Evolutionary conservation across 2,888 invertebrate genomes (phyloP).

Genomic region (Thera obeliscata): DNA sequence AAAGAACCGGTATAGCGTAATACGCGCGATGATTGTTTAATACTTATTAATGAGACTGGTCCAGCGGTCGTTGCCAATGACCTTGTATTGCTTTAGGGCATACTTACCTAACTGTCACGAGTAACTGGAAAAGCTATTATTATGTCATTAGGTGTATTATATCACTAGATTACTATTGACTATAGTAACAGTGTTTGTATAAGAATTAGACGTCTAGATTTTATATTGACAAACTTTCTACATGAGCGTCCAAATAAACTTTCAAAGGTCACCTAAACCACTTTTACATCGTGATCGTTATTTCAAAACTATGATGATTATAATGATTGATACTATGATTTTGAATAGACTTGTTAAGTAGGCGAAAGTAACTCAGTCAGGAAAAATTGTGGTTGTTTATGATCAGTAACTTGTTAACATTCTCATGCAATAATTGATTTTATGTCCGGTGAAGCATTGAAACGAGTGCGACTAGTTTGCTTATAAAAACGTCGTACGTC

Average conservation of each 20-base stretch:
- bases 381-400: background rate
- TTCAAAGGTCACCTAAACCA: too few relatives aligned
- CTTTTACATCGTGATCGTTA: too few relatives aligned
- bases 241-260: too few relatives aligned
- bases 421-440: slow-evolving; percentile 29
- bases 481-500: slow-evolving; percentile 1
- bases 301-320: too few relatives aligned
- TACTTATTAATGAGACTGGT: slow-evolving; percentile 63
- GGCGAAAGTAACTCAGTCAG: background rate
- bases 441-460: slow-evolving; percentile 36
- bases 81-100: slow-evolving; percentile 54
- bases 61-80: slow-evolving; percentile 58
- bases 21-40: slow-evolving; percentile 55
- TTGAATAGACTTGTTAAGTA: too few relatives aligned
- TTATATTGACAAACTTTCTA: too few relatives aligned
- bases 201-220: too few relatives aligned
- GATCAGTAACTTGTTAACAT: background rate
- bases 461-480: slow-evolving; percentile 30
- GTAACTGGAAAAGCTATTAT: slow-evolving; percentile 36
- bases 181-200: background rate
- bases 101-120: slow-evolving; percentile 38
- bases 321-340: too few relatives aligned
- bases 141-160: slow-evolving; percentile 35
- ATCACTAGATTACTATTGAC: slow-evolving; percentile 4
- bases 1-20: slow-evolving; percentile 2